A percentile compares a stretch with the other conserved stretches of the same genome.
Conservation (phyloP, 2,797 vertebrate species). For the Perodicticus potto region DNA sequence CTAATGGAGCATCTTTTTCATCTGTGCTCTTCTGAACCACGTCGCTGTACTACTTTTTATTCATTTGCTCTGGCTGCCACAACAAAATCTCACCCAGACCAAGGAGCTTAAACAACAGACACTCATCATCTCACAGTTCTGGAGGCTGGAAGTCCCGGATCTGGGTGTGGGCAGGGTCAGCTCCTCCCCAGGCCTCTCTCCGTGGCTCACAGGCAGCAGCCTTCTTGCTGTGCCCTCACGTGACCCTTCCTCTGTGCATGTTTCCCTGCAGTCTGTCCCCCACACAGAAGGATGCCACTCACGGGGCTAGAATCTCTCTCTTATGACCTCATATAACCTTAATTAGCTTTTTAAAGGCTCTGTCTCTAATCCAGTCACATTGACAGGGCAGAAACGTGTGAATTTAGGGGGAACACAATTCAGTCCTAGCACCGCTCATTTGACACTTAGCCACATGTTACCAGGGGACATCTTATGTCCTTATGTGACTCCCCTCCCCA, state of each 20-base stretch:
- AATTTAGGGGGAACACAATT: neutral
- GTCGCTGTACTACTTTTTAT: neutral
- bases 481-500: neutral
- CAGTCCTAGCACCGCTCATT: neutral
- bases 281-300: neutral
- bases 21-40: neutral
- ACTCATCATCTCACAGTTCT: neutral
- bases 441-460: neutral
- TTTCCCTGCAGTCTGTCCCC: neutral
- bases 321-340: neutral
- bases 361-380: neutral
- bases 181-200: neutral
- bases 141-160: neutral
- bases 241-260: neutral
- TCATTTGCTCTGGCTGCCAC: neutral
- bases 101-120: neutral
- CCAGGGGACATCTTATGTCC: neutral
- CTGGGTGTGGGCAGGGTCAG: fast-evolving
- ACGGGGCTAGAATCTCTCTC: neutral
- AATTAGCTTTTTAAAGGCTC: neutral
- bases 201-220: neutral
- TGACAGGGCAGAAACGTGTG: fast-evolving
- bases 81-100: neutral
- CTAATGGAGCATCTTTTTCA: neutral
- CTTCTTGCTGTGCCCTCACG: neutral